Base-by-base conservation (phyloP, 2,888 invertebrate genomes). In the Unio delphinus region DNA sequence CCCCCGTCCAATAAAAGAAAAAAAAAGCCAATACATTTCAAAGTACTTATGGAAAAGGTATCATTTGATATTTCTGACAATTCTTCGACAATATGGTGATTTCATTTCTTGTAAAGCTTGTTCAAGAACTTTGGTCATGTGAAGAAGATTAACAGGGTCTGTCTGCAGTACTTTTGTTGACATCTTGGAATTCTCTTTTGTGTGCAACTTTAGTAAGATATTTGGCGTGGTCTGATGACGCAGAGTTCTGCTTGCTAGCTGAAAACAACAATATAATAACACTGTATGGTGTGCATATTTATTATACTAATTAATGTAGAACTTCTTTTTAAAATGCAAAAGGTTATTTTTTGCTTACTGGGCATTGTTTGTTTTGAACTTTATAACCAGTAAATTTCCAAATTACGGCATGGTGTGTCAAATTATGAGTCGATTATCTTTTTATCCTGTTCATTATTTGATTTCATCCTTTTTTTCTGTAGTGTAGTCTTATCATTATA, bases 91-190 rank as follows among this genome's bases (percentile, higher is more conserved):
- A 73, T 91, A 90, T 70, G 92, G 91, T 62, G 93, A 92, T 78
- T 92, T 92, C 3, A 93, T 92, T 86, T 94, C 93, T 62, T 91
- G 87, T 61, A 94, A 87, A 15, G 94, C 94, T 71, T 92, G 92
- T 81, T 94, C 94, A 64, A 94, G 87, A 8, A 92, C 92, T 86
- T 92, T 91, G 26, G 93, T 92, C 76, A 94, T 90, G 80, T 94
- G 92, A 20, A 92, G 77, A 64, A 94, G 89, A 85, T 93, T 93
- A 62, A 91, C 92, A 4, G 93, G 92, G 87, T 94, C 93, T 4
- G 93, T 93, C 80, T 90, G 89, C 58, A 91, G 78, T 11, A 88
- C 73, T 34, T 84, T 76, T 57, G 83, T 79, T 34, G 85, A 73
- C 45, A 68, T 78, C 57, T 77, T 67, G 11, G 80, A 84, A 17